These are phyloP conservation scores for Cantharis flavilabris DNA, from an alignment of 2,888 invertebrate species.

Conservation along the genomic window DNA sequence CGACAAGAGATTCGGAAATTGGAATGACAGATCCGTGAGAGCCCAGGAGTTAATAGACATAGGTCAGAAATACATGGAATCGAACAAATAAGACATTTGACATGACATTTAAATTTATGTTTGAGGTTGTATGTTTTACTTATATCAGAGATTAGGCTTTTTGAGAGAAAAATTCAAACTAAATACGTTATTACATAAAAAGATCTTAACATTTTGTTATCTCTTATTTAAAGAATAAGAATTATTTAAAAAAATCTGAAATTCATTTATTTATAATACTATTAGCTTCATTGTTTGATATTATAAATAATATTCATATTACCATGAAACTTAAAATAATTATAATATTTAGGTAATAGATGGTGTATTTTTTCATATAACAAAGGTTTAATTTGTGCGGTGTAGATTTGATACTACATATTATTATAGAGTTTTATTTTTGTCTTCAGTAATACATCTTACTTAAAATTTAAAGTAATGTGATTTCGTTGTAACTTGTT, in stretches of 20 bases:
- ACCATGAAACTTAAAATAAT: too few relatives aligned
- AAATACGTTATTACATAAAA: background rate
- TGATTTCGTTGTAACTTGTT: too few relatives aligned
- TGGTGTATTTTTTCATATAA: background rate
- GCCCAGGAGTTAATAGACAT: constrained; percentile 46
- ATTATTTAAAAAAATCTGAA: too few relatives aligned
- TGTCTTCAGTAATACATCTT: background rate
- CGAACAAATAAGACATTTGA: constrained; percentile 47
- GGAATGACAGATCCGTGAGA: constrained; percentile 38
- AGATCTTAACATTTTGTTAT: too few relatives aligned
- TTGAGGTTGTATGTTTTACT: constrained; percentile 10
- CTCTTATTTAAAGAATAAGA: too few relatives aligned
- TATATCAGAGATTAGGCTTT: background rate
- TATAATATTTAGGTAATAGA: background rate
- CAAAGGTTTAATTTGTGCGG: background rate
- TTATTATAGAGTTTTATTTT: background rate
- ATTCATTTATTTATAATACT: too few relatives aligned
- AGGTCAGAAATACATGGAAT: constrained; percentile 44
- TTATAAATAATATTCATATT: too few relatives aligned
- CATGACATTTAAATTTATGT: constrained; percentile 37
- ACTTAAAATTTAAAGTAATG: background rate
- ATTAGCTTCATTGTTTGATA: too few relatives aligned
- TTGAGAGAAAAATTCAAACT: background rate
- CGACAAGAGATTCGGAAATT: constrained; percentile 34
- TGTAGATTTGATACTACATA: background rate